Conservation (phyloP, 1,140 invertebrate species). For the Metopolophium dirhodum region DNA sequence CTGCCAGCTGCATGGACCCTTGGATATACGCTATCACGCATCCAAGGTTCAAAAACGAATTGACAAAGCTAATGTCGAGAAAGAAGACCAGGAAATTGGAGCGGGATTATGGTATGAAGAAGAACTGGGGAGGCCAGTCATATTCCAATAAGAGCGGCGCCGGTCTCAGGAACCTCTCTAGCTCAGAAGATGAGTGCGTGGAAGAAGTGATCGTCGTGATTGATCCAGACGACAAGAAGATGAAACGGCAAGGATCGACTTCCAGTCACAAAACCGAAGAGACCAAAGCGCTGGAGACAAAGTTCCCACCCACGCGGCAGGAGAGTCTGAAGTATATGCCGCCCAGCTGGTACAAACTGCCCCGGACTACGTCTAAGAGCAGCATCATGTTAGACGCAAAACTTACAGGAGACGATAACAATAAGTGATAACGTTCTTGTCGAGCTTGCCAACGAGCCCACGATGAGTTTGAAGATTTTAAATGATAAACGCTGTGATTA, state of each 20-base stretch:
- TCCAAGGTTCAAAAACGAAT: constrained; percentile 72
- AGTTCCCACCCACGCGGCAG: constrained; percentile 33
- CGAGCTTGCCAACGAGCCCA: not conserved
- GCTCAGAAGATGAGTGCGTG: constrained; percentile 28
- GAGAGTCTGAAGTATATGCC: constrained; percentile 48
- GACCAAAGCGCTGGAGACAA: constrained; percentile 34
- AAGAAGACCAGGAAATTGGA: constrained; percentile 18
- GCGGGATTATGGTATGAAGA: constrained; percentile 26
- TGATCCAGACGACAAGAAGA: not conserved
- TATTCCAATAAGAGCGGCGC: not conserved
- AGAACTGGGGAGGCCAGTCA: not conserved
- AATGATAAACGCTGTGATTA: constrained; percentile 42
- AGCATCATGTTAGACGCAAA: not conserved
- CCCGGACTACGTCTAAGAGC: constrained; percentile 29
- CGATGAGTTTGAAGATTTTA: not conserved
- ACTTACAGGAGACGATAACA: not conserved
- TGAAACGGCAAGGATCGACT: constrained; percentile 25
- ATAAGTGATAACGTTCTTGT: not conserved
- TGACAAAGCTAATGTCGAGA: constrained; percentile 57
- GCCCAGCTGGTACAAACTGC: constrained; percentile 30
- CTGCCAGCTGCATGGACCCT: constrained; percentile 76
- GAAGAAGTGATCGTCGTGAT: constrained; percentile 28
- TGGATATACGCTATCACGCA: constrained; percentile 77
- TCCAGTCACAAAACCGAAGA: constrained; percentile 41
- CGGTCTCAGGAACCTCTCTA: not conserved